Evolutionary conservation across 2,888 invertebrate genomes (phyloP).

Genomic region (Orthosia cruda): DNA sequence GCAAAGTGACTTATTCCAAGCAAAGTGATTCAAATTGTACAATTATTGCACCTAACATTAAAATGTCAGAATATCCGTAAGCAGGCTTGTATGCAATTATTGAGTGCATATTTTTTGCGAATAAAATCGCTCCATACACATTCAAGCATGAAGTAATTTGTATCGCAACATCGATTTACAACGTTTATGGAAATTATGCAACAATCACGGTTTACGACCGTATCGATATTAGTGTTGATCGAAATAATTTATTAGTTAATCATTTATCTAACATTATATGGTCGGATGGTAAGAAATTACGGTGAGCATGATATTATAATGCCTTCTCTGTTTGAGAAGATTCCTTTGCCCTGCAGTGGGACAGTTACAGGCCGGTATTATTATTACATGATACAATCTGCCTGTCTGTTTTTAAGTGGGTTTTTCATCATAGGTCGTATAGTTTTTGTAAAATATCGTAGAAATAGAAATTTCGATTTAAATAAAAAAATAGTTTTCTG

Average conservation of each 20-base stretch:
- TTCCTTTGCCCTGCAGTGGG: too few relatives aligned
- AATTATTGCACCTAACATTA: neutral
- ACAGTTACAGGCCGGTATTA: too few relatives aligned
- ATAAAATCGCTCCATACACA: neutral
- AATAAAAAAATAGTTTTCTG: too few relatives aligned
- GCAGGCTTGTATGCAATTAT: constrained; percentile 11
- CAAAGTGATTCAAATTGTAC: neutral
- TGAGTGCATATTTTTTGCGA: neutral
- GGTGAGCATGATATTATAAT: too few relatives aligned
- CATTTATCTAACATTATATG: too few relatives aligned
- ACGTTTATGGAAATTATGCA: neutral
- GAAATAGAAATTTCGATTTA: too few relatives aligned
- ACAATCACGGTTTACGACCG: neutral
- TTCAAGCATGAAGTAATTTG: neutral
- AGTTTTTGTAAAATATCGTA: too few relatives aligned
- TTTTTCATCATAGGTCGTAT: too few relatives aligned
- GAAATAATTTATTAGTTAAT: neutral
- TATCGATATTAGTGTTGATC: neutral
- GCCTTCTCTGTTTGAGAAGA: too few relatives aligned
- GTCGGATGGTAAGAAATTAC: neutral
- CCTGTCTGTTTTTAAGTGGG: too few relatives aligned
- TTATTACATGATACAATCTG: too few relatives aligned
- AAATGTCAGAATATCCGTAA: neutral
- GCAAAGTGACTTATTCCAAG: neutral
- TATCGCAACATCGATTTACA: constrained; percentile 14